These are phyloP conservation scores for Stenodema calcarata DNA, from an alignment of 2,888 invertebrate species.

Conservation along the genomic window DNA sequence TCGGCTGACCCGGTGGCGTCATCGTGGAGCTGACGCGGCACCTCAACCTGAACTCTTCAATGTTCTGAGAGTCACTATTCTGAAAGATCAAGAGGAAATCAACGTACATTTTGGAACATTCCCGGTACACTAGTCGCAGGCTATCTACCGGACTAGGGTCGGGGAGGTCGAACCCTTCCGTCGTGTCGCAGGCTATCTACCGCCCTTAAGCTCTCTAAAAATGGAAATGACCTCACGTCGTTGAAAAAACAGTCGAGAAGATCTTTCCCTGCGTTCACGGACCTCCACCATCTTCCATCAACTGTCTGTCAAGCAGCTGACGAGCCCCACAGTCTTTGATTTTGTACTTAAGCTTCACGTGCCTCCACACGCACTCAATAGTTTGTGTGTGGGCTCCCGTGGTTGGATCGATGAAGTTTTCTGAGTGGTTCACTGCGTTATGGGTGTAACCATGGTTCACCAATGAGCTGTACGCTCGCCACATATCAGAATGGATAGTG, in stretches of 20 bases:
- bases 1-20: conserved; percentile 58
- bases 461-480: conserved; percentile 13
- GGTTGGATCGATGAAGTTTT: conserved; percentile 23
- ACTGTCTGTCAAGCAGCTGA: conserved; percentile 10
- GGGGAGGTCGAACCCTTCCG: too few species aligned
- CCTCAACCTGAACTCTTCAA: conserved; percentile 76
- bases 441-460: background rate
- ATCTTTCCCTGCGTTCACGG: too few species aligned
- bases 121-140: too few species aligned
- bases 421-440: background rate
- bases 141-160: too few species aligned
- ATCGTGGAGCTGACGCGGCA: conserved; percentile 70
- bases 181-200: too few species aligned
- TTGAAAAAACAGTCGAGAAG: too few species aligned
- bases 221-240: too few species aligned
- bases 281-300: conserved; percentile 4
- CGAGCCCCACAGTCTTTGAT: conserved; percentile 1
- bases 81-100: conserved; percentile 13
- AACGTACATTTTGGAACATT: background rate
- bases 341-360: background rate
- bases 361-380: conserved; percentile 13
- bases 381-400: background rate
- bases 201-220: too few species aligned
- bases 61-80: conserved; percentile 65
- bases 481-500: conserved; percentile 9